Evolutionary conservation across 2,888 invertebrate species (phyloP).

Genomic region (Melitaea athalia): DNA sequence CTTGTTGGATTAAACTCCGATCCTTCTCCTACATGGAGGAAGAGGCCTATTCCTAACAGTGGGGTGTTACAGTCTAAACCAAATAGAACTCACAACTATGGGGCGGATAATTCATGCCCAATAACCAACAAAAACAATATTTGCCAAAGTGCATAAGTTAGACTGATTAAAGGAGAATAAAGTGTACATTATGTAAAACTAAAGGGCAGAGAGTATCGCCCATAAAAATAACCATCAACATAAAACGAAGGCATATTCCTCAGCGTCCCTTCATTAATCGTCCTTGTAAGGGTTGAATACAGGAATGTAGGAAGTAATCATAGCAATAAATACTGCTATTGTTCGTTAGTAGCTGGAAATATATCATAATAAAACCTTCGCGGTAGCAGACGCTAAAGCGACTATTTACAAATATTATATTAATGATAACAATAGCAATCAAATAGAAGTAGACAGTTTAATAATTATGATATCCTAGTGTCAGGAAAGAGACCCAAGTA

Average conservation of each 20-base stretch:
- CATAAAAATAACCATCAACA: background rate
- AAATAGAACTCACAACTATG: no score
- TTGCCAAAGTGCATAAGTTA: background rate
- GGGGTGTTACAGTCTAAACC: no score
- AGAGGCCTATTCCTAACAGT: no score
- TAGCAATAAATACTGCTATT: slow-evolving; percentile 2
- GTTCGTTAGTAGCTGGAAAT: background rate
- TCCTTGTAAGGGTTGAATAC: slow-evolving; percentile 1
- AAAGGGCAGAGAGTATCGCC: background rate
- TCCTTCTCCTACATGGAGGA: no score
- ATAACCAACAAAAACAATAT: no score
- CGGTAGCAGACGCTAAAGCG: background rate
- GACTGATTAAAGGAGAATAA: background rate
- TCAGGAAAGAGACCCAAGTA: no score
- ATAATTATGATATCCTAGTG: no score
- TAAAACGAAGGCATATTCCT: background rate
- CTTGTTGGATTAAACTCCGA: no score
- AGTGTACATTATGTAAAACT: background rate
- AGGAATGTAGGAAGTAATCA: slow-evolving; percentile 5
- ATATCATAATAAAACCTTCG: background rate
- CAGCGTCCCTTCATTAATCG: background rate
- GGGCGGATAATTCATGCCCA: no score
- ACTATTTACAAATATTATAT: background rate
- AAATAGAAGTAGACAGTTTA: no score
- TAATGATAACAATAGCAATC: background rate